phyloP scores from a whole-genome alignment of 2,113 vertebrate genomes.

The Chrysochloris asiatica region DNA sequence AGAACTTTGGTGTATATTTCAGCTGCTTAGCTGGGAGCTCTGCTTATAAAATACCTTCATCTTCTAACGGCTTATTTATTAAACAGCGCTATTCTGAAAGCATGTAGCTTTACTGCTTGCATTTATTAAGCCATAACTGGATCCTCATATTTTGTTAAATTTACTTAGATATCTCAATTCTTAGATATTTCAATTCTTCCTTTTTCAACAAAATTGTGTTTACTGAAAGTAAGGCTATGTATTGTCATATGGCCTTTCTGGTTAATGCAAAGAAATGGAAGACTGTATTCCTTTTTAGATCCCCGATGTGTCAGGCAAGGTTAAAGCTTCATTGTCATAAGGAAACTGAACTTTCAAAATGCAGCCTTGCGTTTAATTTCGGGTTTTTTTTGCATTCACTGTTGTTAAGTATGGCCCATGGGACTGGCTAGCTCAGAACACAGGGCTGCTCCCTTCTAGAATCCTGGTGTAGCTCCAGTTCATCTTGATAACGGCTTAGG shows the following conservation, averaged over 20 bases:
- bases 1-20: neutral
- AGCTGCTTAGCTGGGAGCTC: neutral
- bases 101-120: neutral
- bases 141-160: constrained; percentile 45
- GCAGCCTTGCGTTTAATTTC: constrained; percentile 34
- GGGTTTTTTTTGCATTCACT: constrained; percentile 22
- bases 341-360: constrained; percentile 55
- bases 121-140: constrained; percentile 49
- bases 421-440: neutral
- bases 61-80: neutral
- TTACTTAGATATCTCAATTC: constrained; percentile 47
- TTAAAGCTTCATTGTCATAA: constrained; percentile 58
- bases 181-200: constrained; percentile 7
- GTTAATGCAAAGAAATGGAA: constrained; percentile 65
- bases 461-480: constrained; percentile 1
- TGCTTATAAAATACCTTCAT: neutral
- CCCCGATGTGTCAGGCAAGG: constrained; percentile 25
- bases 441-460: neutral
- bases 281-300: constrained; percentile 34
- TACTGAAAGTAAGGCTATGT: constrained; percentile 34
- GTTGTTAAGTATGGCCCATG: neutral
- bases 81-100: neutral
- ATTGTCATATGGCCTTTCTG: constrained; percentile 42
- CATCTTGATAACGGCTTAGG: constrained; percentile 51
- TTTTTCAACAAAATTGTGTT: constrained; percentile 46